Base-by-base conservation (phyloP, 2,888 invertebrate species). In the Stenolophus ochropezus region DNA sequence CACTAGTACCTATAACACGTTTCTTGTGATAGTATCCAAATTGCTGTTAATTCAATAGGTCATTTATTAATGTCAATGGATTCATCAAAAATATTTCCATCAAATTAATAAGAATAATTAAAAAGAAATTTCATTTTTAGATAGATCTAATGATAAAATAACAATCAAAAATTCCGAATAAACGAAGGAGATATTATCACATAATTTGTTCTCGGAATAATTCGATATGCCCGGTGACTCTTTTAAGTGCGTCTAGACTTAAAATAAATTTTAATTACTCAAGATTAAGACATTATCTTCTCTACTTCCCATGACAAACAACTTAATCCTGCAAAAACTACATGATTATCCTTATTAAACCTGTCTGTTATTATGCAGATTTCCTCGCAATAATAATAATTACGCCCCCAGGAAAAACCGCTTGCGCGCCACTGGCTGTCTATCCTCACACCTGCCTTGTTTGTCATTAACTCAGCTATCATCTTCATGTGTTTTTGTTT, bases 401-500 rank as follows among this genome's bases (percentile, higher is more conserved):
- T 42, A 42, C 33, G 18, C 14, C 23, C 61, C 25, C 23, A 25
- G 14, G 11, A 21, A 61, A 61, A 61, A 23, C 61, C n/a, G 14
- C n/a, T 23, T 21, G 23, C n/a, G 14, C 61, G 61, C 61, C 25
- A 4, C 61, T 61, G 61, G 61, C 14, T 56, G 61, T 21, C 25
- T 61, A 61, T 21, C 21, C 20, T 65, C 61, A 20, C 83, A 83
- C 83, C 83, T 84, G 84, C 83, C 83, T 73, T 78, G 81, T 77
- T 83, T 83, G 83, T 84, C 84, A 83, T 84, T 84, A 84, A 77
- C 82, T 82, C 79, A 77, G 83, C 81, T 82, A 82, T 80, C 81
- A 82, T 81, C 82, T 83, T 82, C 82, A 74, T 83, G 65, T 81
- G 79, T 81, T 83, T 42, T 78, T 53, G 53, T 75, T 53, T 75